A percentile compares a stretch with the other conserved stretches of the same genome.
Conservation (phyloP, 2,797 vertebrate genomes). For the Poeciliopsis infans region DNA sequence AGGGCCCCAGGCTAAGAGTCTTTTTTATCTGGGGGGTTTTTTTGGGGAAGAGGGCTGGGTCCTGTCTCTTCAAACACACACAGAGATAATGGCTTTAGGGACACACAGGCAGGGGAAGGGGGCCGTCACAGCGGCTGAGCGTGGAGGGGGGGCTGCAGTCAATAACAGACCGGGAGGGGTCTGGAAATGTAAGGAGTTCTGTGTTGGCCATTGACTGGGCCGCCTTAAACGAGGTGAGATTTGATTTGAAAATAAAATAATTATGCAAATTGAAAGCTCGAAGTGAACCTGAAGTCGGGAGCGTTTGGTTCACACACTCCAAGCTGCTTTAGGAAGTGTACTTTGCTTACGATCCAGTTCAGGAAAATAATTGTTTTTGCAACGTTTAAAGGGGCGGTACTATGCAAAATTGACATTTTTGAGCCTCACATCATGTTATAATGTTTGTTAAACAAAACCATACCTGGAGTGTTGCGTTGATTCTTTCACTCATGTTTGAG, state of each 20-base stretch:
- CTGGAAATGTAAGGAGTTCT: background rate
- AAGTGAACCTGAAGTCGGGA: background rate
- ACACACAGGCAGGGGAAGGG: slow-evolving; percentile 48
- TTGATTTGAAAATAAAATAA: slow-evolving; percentile 17
- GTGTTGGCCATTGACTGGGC: background rate
- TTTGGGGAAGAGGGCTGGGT: slow-evolving; percentile 55
- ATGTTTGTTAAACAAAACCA: too few relatives aligned
- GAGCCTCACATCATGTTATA: too few relatives aligned
- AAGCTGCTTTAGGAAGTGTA: background rate
- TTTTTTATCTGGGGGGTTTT: slow-evolving; percentile 78
- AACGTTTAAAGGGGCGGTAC: background rate
- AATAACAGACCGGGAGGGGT: slow-evolving; percentile 2
- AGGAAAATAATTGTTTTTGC: background rate
- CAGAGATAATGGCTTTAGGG: slow-evolving; percentile 69
- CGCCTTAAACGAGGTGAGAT: slow-evolving; percentile 1
- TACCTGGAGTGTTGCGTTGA: too few relatives aligned
- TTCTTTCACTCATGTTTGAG: too few relatives aligned
- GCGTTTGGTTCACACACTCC: background rate
- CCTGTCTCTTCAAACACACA: slow-evolving; percentile 73
- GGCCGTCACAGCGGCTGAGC: slow-evolving; percentile 33
- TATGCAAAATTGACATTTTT: too few relatives aligned
- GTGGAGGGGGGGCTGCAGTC: slow-evolving; percentile 25
- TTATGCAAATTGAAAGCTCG: slow-evolving; percentile 2
- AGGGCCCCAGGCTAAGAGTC: slow-evolving; percentile 71
- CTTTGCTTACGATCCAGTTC: background rate